These are phyloP conservation scores for Salpingus planirostris DNA, from an alignment of 2,888 invertebrate genomes.

Conservation along the genomic window DNA sequence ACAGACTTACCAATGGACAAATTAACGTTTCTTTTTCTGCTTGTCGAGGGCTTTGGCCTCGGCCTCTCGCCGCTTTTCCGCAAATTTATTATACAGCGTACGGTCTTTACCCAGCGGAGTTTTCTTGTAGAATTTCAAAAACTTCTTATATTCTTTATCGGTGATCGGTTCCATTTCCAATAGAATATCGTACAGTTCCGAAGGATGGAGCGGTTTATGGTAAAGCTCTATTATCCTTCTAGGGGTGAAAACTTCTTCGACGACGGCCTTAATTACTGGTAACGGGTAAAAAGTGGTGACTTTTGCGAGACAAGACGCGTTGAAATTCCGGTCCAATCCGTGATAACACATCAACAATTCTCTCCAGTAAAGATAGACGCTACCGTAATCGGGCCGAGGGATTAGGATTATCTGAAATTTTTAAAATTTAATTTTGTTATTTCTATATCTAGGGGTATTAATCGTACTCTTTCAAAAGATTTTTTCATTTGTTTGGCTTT, in stretches of 20 bases:
- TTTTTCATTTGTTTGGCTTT: constrained; percentile 44
- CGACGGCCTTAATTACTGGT: constrained; percentile 41
- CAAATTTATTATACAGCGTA: constrained; percentile 32
- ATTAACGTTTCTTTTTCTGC: constrained; percentile 7
- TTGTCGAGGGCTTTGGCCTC: constrained; percentile 30
- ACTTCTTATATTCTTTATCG: constrained; percentile 44
- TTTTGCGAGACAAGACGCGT: constrained; percentile 50
- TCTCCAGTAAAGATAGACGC: constrained; percentile 47
- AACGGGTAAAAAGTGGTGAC: constrained; percentile 48
- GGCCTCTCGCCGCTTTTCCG: constrained; percentile 21
- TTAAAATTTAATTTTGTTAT: constrained; percentile 3
- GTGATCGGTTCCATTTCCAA: constrained; percentile 36
- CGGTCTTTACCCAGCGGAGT: constrained; percentile 33
- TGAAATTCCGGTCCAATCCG: constrained; percentile 49
- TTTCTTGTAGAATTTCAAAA: constrained; percentile 43
- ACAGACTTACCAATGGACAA: too few species aligned
- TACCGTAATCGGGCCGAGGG: constrained; percentile 51
- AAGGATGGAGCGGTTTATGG: constrained; percentile 44
- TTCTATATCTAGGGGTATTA: background rate
- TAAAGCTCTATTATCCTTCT: constrained; percentile 46
- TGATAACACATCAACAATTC: constrained; percentile 51
- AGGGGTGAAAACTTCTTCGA: constrained; percentile 43
- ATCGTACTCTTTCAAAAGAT: constrained; percentile 47
- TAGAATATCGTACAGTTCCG: constrained; percentile 46
- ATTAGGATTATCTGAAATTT: constrained; percentile 30